Base-by-base conservation (phyloP, 2,888 invertebrate genomes). In the Drosophila longiperda region DNA sequence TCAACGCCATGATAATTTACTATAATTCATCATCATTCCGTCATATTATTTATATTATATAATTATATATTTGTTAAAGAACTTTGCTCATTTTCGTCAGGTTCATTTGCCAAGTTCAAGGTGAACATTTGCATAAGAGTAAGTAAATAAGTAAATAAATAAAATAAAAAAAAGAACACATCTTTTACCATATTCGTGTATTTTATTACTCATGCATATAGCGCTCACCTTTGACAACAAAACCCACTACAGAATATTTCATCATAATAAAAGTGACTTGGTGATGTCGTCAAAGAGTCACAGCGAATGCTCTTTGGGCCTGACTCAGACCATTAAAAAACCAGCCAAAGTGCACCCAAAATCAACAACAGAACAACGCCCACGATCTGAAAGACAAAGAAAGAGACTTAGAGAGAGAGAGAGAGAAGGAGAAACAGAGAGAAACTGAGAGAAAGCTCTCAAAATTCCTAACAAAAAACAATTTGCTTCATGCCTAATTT, bases 51-150 rank as follows among this genome's bases (percentile, higher is more conserved):
- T 36, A 38, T 48, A 45, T 61, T 33, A 50, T 34, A 40, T 48
- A 64, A 52, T 65, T 29, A 4, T 20, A 45, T 49, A 45, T 55
- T 59, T 42, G 32, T 52, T 53, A 53, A 80, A 75, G 78, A 78
- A 81, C 75, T 76, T 78, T 79, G 72, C 64, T 65, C 78, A 68
- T 54, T 80, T 80, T 58, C 65, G 57, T 36, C 55, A 54, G 68
- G 81, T 75, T 82, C 69, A 73, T 65, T 80, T 70, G 66, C 78
- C 87, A 85, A 85, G 85, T 87, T 85, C 89, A 85, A 85, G 89
- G 89, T 87, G 66, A 87, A 29, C 79, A 84, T 77, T 87, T 74
- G 79, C 71, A 77, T 79, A 67, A 68, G 77, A 29, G 29, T 29
- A 29, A 29, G 29, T 29, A 29, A 29, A 29, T 29, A 29, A 29